phyloP scores from a whole-genome alignment of 1,140 invertebrate genomes.

The Tetramorium simillimum region DNA sequence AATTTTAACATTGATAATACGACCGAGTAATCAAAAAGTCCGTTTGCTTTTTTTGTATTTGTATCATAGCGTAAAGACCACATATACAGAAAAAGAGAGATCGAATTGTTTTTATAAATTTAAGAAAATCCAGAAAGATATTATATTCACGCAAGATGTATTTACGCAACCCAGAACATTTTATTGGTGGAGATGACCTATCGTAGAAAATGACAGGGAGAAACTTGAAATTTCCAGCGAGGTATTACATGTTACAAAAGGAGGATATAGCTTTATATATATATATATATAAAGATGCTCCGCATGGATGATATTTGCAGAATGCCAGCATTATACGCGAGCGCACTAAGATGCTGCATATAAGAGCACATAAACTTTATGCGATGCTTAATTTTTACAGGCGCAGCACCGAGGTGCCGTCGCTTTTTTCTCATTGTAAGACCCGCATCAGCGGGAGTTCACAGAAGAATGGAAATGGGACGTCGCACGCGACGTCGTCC shows the following conservation, averaged over 20 bases:
- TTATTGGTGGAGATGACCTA: not conserved
- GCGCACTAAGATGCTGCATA: not conserved
- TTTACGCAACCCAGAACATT: not conserved
- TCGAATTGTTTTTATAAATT: not conserved
- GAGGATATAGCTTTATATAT: not conserved
- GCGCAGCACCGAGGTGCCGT: no score
- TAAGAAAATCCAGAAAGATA: not conserved
- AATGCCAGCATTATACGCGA: not conserved
- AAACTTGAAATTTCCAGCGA: not conserved
- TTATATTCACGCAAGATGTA: not conserved
- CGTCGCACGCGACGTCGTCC: conserved; percentile 81
- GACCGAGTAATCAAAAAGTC: not conserved
- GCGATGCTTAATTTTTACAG: conserved; percentile 8
- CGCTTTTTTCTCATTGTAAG: conserved; percentile 37
- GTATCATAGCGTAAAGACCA: not conserved
- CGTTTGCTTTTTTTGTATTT: not conserved
- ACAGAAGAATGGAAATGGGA: conserved; percentile 80
- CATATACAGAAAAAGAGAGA: not conserved
- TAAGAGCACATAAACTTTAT: not conserved
- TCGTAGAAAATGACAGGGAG: not conserved
- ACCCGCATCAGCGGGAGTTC: conserved; percentile 75
- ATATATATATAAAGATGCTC: not conserved
- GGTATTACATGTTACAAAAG: not conserved
- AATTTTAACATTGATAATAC: conserved; percentile 10
- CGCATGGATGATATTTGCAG: not conserved